Conservation (phyloP, 2,113 vertebrate genomes). For the Oriolus oriolus region DNA sequence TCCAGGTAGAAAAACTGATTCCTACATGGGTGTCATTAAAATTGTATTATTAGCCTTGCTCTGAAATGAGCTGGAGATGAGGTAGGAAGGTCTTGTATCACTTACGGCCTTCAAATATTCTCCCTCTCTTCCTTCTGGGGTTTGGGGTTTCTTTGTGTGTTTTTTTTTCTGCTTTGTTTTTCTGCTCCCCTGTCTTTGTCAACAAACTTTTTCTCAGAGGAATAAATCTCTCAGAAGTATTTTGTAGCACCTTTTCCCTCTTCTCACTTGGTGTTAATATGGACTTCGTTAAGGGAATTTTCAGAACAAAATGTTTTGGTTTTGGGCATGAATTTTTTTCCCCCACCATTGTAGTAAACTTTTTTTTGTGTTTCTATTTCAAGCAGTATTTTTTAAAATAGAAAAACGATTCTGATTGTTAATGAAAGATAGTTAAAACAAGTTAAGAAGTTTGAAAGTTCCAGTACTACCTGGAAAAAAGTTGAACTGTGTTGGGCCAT, state of each 20-base stretch:
- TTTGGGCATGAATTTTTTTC: rapidly evolving
- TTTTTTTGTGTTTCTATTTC: neutral
- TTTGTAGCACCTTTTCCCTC: neutral
- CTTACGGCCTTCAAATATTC: neutral
- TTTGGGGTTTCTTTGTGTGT: neutral
- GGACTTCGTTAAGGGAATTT: neutral
- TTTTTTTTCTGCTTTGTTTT: neutral
- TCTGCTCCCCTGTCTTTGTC: neutral
- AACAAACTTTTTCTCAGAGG: neutral
- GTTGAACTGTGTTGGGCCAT: neutral
- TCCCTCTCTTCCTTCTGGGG: neutral
- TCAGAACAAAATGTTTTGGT: neutral
- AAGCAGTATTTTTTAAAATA: neutral
- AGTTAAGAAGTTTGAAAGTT: neutral
- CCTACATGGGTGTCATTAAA: slow-evolving; percentile 16
- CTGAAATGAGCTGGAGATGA: neutral
- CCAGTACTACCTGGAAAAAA: neutral
- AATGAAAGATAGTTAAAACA: neutral
- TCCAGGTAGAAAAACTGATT: neutral
- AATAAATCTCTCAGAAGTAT: neutral
- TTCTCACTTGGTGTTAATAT: neutral
- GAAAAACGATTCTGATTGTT: neutral
- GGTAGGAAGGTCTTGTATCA: slow-evolving; percentile 9
- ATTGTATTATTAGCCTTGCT: neutral
- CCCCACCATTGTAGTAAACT: neutral